These are phyloP conservation scores for Sebastes itinus DNA, from an alignment of 2,797 vertebrate genomes.

Conservation along the genomic window DNA sequence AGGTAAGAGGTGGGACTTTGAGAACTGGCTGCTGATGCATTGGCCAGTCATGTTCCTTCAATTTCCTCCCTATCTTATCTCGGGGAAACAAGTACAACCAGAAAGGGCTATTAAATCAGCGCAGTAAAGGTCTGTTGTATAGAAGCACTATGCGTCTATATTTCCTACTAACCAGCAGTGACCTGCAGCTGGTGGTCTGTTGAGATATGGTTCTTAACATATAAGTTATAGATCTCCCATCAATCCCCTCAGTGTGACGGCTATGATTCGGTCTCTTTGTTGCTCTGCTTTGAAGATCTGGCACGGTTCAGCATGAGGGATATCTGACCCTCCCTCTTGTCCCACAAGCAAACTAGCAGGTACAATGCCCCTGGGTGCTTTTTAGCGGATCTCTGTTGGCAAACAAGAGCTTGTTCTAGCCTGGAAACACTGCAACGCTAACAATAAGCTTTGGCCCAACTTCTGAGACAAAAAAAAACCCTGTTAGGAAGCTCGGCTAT, in stretches of 20 bases:
- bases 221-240: neutral
- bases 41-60: conserved; percentile 48
- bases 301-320: conserved; percentile 44
- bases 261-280: conserved; percentile 3
- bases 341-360: conserved; percentile 37
- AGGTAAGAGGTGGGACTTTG: conserved; percentile 52
- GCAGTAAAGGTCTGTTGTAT: conserved; percentile 25
- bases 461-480: conserved; percentile 1
- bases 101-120: conserved; percentile 59
- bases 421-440: conserved; percentile 18
- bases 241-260: conserved; percentile 8
- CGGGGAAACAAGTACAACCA: conserved; percentile 38
- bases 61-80: conserved; percentile 57
- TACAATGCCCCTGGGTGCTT: conserved; percentile 60
- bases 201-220: conserved; percentile 12
- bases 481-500: neutral
- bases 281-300: conserved; percentile 28
- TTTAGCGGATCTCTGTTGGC: conserved; percentile 52
- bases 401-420: conserved; percentile 24
- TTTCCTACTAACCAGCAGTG: conserved; percentile 11
- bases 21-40: conserved; percentile 55
- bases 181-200: conserved; percentile 34
- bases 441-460: conserved; percentile 19
- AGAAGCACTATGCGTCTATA: neutral
- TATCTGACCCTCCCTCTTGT: conserved; percentile 55